Conservation (phyloP, 2,888 invertebrate species). For the Caenorhabditis virilis region DNA sequence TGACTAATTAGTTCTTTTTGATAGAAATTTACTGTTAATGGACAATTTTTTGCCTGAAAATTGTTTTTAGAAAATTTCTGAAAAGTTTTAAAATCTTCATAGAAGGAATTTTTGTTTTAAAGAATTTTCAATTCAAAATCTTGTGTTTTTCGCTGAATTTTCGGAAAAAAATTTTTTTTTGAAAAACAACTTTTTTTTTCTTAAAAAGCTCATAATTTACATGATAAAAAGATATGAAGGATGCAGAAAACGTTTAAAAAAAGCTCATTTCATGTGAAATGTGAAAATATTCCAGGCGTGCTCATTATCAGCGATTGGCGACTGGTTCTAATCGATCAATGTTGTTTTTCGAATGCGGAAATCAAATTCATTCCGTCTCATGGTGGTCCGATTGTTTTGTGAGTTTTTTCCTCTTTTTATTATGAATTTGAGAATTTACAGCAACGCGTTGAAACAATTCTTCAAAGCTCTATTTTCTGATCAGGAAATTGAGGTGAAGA, state of each 20-base stretch:
- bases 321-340: background rate
- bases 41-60: too few species aligned
- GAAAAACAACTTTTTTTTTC: too few species aligned
- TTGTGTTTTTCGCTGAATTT: too few species aligned
- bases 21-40: too few species aligned
- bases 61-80: too few species aligned
- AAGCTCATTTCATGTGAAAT: background rate
- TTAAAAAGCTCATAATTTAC: too few species aligned
- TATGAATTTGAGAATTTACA: conserved; percentile 6
- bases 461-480: background rate
- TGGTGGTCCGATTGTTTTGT: conserved; percentile 15
- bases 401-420: conserved; percentile 8
- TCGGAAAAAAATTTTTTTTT: too few species aligned
- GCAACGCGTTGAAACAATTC: background rate
- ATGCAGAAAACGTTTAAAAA: background rate
- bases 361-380: conserved; percentile 11
- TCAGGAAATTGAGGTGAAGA: conserved; percentile 7
- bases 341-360: background rate
- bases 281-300: too few species aligned
- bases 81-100: too few species aligned
- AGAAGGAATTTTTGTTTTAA: too few species aligned
- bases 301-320: conserved; percentile 29
- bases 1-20: background rate
- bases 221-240: too few species aligned
- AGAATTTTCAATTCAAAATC: too few species aligned